A percentile compares a stretch with the other conserved stretches of the same genome.
Evolutionary conservation across 2,113 vertebrate genomes (phyloP).

Genomic region (Coregonus clupeaformis): DNA sequence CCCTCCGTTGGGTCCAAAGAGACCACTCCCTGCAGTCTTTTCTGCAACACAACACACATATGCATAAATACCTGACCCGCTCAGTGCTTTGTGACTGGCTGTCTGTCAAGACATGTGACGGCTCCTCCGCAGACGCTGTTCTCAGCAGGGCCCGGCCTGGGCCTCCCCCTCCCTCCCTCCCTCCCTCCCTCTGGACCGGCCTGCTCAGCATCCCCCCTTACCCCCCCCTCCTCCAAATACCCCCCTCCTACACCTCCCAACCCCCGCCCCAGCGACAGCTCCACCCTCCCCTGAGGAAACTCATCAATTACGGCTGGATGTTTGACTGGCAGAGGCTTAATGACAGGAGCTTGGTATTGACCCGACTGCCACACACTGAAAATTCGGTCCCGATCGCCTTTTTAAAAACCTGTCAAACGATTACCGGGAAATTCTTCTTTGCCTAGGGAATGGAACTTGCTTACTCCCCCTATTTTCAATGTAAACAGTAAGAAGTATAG

Average conservation of each 20-base stretch:
- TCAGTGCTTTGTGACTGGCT: slow-evolving; percentile 40
- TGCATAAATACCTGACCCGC: slow-evolving; percentile 45
- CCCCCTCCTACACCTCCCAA: not conserved
- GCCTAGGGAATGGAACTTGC: slow-evolving; percentile 21
- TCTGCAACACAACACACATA: slow-evolving; percentile 28
- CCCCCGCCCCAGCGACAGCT: slow-evolving; percentile 57
- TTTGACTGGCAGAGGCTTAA: slow-evolving; percentile 77
- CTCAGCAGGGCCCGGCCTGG: not conserved
- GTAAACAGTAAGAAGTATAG: slow-evolving; percentile 6
- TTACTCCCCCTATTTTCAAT: slow-evolving; percentile 16
- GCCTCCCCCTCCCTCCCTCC: not conserved
- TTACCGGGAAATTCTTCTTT: slow-evolving; percentile 35
- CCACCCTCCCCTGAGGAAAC: slow-evolving; percentile 60
- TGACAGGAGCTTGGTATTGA: slow-evolving; percentile 74
- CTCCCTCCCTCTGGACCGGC: not conserved
- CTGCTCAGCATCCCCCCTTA: not conserved
- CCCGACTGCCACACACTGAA: slow-evolving; percentile 64
- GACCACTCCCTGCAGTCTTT: slow-evolving; percentile 22
- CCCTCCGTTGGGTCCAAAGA: not conserved
- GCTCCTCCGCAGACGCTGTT: slow-evolving; percentile 10
- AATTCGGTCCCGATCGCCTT: slow-evolving; percentile 59
- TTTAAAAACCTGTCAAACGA: slow-evolving; percentile 63
- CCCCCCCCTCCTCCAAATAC: slow-evolving; percentile 3
- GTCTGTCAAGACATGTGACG: slow-evolving; percentile 26
- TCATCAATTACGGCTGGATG: slow-evolving; percentile 76